These are phyloP conservation scores for Cyprinus carpio DNA, from an alignment of 2,113 vertebrate species.

Conservation along the genomic window DNA sequence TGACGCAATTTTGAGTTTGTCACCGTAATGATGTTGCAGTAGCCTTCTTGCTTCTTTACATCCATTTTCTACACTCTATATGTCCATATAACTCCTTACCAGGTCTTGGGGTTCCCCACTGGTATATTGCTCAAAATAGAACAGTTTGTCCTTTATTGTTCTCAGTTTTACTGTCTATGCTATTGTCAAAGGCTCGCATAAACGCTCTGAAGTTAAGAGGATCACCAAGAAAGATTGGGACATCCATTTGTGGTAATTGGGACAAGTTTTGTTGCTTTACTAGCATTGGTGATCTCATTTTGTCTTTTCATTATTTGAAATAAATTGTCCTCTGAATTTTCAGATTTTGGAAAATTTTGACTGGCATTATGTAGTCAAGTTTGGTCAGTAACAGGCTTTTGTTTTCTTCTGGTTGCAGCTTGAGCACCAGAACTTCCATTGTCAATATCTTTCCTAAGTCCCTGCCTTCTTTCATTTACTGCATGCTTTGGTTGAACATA, in stretches of 20 bases:
- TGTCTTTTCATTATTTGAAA: neutral
- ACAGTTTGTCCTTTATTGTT: slow-evolving; percentile 12
- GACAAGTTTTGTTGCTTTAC: slow-evolving; percentile 15
- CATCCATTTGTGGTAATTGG: slow-evolving; percentile 29
- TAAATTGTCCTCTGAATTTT: too few species aligned
- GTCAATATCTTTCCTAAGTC: neutral
- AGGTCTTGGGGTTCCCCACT: slow-evolving; percentile 32
- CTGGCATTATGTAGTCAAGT: too few species aligned
- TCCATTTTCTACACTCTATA: slow-evolving; percentile 17
- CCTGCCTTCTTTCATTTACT: too few species aligned
- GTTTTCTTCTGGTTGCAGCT: neutral
- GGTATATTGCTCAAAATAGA: slow-evolving; percentile 42
- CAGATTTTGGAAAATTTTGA: neutral
- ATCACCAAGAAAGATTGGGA: slow-evolving; percentile 43
- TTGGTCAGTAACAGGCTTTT: neutral
- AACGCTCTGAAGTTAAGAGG: slow-evolving; percentile 34
- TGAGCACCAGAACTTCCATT: neutral
- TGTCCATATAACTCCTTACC: slow-evolving; percentile 14
- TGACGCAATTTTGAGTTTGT: slow-evolving; percentile 8
- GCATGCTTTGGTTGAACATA: too few species aligned
- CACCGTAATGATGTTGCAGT: slow-evolving; percentile 11
- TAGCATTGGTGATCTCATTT: slow-evolving; percentile 5
- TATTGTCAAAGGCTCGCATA: slow-evolving; percentile 42
- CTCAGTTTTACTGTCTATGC: slow-evolving; percentile 30
- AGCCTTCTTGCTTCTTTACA: slow-evolving; percentile 25